Base-by-base conservation (phyloP, 2,113 vertebrate genomes). In the Fulmarus glacialis region DNA sequence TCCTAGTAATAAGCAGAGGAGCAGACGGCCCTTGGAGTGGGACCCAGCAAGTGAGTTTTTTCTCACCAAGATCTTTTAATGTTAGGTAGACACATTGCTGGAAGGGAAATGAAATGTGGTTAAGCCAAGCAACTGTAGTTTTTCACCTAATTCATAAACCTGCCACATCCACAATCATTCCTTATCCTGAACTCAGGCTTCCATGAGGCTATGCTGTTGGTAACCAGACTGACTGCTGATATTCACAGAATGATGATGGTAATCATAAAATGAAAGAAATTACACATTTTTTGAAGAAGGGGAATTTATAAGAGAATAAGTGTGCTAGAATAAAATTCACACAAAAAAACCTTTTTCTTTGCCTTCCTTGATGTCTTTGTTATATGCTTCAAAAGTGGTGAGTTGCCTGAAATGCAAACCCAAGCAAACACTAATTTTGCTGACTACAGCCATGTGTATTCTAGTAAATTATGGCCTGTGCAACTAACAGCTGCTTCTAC, bases 371-470 rank as follows among this genome's bases (percentile, higher is more conserved):
- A 75, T 75, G 29, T 66, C 55, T 88, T 80, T 78, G 78, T 95
- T 96, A 73, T 24, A 62, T 23, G 18, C 38, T 97, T 94, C 74
- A 88, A 66, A 92, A 93, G 42, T 77, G n/a, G 78, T 63, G 91
- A 94, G 71, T 47, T 86, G 84, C 84, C 89, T 94, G 74, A 96
- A 97, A 96, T 91, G 96, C 96, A 95, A 95, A 95, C 91, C 48
- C 81, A 91, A 96, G 94, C 78, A 95, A 97, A 95, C 62, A 45
- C 53, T 97, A 96, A 96, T 97, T 97, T 96, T 97, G 96, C 95
- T 97, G 97, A 97, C 93, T 93, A 85, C 89, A 95, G 84, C 18
- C 78, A 36, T 95, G 81, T 90, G 89, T 82, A 95, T 97, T 93
- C 84, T 95, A 91, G 96, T 91, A 97, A 96, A 97, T 95, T 91